Conservation (phyloP, 2,113 vertebrate species). For the Dolichotis patagonum region DNA sequence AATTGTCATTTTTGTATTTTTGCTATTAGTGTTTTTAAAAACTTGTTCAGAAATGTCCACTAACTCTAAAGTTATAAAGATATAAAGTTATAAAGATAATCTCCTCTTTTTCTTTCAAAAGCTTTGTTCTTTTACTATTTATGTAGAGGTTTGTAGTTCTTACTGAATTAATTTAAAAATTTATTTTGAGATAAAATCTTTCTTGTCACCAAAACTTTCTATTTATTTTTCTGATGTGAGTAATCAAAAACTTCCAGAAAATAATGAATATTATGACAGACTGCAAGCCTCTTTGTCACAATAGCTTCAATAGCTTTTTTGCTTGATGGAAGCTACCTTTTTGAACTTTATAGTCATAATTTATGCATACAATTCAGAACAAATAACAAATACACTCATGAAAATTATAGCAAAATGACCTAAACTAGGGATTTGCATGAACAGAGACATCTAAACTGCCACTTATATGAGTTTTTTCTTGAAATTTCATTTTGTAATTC, state of each 20-base stretch:
- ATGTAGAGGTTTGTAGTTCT: not conserved
- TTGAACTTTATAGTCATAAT: not conserved
- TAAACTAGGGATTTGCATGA: not conserved
- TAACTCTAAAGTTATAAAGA: not conserved
- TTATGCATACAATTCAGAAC: not conserved
- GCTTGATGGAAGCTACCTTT: not conserved
- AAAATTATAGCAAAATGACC: not conserved
- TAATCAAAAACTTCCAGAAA: not conserved
- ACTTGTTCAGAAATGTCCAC: not conserved
- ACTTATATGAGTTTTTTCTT: not conserved
- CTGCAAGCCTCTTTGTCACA: not conserved
- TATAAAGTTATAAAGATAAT: not conserved
- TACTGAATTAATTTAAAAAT: not conserved
- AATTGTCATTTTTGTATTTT: not conserved
- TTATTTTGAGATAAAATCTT: not conserved
- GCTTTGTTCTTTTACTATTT: not conserved
- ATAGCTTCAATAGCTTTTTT: not conserved
- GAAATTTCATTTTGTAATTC: not conserved
- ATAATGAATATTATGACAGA: not conserved
- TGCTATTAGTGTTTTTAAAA: not conserved
- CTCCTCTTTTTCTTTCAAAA: not conserved
- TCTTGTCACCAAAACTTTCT: not conserved
- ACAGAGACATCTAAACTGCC: not conserved
- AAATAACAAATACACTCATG: not conserved
- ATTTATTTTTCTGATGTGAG: not conserved